Conservation (phyloP, 1,140 invertebrate genomes). For the Trissolcus basalis region DNA sequence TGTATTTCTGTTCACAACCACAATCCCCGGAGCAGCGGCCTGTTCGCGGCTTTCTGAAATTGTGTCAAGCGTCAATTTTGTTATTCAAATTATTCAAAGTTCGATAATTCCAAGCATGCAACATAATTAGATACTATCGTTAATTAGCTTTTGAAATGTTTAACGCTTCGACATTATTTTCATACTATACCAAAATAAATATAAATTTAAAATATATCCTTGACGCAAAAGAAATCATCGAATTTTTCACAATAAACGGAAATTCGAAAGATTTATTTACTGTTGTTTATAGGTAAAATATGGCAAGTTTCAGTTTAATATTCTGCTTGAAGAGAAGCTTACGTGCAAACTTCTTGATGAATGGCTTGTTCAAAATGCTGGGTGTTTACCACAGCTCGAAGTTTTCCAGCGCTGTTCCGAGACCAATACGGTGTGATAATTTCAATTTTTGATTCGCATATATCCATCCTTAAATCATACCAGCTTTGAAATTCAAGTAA, state of each 20-base stretch:
- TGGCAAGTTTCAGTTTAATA: too few relatives aligned
- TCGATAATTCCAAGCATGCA: neutral
- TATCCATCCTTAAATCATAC: slow-evolving; percentile 81
- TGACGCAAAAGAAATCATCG: neutral
- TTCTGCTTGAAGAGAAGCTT: slow-evolving; percentile 69
- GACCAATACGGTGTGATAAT: slow-evolving; percentile 96
- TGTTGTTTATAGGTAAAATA: too few relatives aligned
- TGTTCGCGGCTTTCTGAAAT: slow-evolving; percentile 85
- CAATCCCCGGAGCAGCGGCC: slow-evolving; percentile 88
- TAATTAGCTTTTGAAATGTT: too few relatives aligned
- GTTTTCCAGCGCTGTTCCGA: slow-evolving; percentile 91
- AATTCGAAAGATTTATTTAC: too few relatives aligned
- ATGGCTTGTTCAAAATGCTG: slow-evolving; percentile 96
- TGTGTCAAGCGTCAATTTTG: slow-evolving; percentile 28
- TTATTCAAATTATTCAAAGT: neutral
- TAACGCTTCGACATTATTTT: neutral
- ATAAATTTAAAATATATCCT: neutral
- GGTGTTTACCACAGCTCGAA: slow-evolving; percentile 93
- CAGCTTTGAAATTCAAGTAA: neutral
- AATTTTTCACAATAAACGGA: too few relatives aligned
- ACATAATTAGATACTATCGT: neutral
- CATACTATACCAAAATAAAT: neutral
- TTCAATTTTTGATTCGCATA: slow-evolving; percentile 94
- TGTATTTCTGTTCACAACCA: slow-evolving; percentile 92
- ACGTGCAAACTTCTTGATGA: slow-evolving; percentile 95